Percentiles rank a stretch among this genome's conserved stretches.
Evolutionary conservation across 2,113 vertebrate genomes (phyloP).

Genomic region (Tachuris rubrigastra): DNA sequence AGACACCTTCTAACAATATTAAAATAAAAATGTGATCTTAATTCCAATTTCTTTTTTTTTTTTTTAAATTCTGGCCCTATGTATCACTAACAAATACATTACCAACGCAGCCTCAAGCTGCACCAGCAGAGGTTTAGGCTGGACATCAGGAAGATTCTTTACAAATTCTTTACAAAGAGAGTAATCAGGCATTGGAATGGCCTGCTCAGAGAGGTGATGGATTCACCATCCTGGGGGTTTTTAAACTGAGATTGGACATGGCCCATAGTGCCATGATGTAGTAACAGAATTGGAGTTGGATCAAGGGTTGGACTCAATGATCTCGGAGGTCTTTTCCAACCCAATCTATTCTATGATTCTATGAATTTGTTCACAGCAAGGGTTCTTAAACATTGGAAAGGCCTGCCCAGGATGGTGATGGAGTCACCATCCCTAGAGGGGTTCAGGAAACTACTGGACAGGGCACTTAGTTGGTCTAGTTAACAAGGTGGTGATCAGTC

Average conservation of each 20-base stretch:
- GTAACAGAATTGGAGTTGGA: too few relatives aligned
- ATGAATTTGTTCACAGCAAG: neutral
- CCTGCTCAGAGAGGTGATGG: too few relatives aligned
- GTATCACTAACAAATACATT: neutral
- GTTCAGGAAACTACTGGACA: neutral
- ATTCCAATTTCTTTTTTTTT: too few relatives aligned
- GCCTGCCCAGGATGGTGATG: neutral
- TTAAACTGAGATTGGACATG: too few relatives aligned
- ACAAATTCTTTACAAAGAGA: too few relatives aligned
- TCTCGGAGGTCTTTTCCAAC: too few relatives aligned
- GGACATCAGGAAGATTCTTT: neutral
- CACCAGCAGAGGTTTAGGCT: neutral
- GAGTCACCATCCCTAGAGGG: neutral
- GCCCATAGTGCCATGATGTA: too few relatives aligned
- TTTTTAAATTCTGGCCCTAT: neutral
- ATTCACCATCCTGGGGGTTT: too few relatives aligned
- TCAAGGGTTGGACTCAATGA: too few relatives aligned
- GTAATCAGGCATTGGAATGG: too few relatives aligned
- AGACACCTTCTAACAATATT: neutral
- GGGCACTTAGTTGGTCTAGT: neutral
- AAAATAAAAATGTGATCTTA: neutral
- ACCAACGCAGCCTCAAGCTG: neutral
- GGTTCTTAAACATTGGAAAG: neutral
- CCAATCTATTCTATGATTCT: too few relatives aligned
- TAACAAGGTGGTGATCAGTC: neutral